Base-by-base conservation (phyloP, 2,113 vertebrate species). In the Pseudolaguvia tuberculata region DNA sequence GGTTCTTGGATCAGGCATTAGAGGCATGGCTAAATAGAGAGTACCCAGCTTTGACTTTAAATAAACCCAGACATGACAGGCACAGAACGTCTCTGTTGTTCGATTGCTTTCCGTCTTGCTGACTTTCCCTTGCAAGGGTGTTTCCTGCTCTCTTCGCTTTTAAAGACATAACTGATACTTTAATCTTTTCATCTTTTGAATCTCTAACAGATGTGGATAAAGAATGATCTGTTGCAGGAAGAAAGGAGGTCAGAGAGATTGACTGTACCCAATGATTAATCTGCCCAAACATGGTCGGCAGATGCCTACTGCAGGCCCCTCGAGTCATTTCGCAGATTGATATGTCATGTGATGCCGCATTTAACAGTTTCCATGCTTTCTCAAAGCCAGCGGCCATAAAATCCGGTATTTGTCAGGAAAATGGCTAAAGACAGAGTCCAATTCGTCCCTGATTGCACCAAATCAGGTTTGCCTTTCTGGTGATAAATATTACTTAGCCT, bases 211-310 rank as follows among this genome's bases (percentile, higher is more conserved):
- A 77, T 73, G 73, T 79, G 72, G 77, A 1, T 50, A 59, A 75
- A 68, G 61, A 74, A 84, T 76, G 68, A 39, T 72, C 63, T 81
- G 45, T 20, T 9, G 75, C 57, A 3, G 25, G 73, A 59, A 70
- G 84, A 80, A 85, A 86, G 83, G 83, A 86, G 85, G 84, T 86
- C 83, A 84, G 58, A 66, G 83, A 87, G 80, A 85, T 83, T 79
- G 83, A 85, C 78, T 78, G 79, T 83, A 79, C 85, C 74, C 70
- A n/a, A 70, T 85, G 80, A 86, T 86, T 72, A 83, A 85, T 81
- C 81, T 79, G 76, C 79, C 76, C 63, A 52, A 42, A 83, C 75
- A 45, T 75, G 77, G 78, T 61, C 0, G 76, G 74, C 56, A 53
- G 67, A 53, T 39, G 18, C 65, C 59, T 74, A 59, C 35, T 78